Conservation (phyloP, 2,113 vertebrate species). For the Macaca nemestrina region DNA sequence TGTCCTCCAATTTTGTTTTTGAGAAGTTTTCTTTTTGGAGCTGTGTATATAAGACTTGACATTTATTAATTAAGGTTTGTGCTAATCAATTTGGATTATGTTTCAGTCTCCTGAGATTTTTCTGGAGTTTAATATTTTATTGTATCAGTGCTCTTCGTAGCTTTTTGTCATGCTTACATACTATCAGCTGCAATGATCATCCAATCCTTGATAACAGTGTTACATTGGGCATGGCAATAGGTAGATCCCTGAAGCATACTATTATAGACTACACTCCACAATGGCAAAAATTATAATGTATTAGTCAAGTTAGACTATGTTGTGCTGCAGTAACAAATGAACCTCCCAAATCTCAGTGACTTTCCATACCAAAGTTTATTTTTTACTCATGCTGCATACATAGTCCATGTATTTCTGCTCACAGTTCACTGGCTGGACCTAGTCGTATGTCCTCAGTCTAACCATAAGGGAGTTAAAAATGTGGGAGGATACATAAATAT, state of each 20-base stretch:
- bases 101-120: conserved; percentile 18
- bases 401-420: not conserved
- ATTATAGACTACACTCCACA: not conserved
- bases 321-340: not conserved
- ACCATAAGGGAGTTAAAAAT: not conserved
- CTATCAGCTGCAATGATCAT: not conserved
- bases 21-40: not conserved
- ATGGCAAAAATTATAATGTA: not conserved
- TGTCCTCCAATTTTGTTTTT: not conserved
- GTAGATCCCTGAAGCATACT: not conserved
- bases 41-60: not conserved
- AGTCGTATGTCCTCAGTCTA: not conserved
- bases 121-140: not conserved
- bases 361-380: not conserved
- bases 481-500: not conserved
- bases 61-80: conserved; percentile 12
- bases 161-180: not conserved
- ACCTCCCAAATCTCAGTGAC: not conserved
- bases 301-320: not conserved
- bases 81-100: not conserved
- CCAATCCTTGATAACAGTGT: not conserved
- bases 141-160: not conserved
- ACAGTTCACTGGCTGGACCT: not conserved
- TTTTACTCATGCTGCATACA: not conserved
- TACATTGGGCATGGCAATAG: not conserved